A percentile compares a stretch with the other conserved stretches of the same genome.
These are phyloP conservation scores for Holothuria scabra DNA, from an alignment of 53 echinoderm and acorn worm species.

Conservation along the genomic window DNA sequence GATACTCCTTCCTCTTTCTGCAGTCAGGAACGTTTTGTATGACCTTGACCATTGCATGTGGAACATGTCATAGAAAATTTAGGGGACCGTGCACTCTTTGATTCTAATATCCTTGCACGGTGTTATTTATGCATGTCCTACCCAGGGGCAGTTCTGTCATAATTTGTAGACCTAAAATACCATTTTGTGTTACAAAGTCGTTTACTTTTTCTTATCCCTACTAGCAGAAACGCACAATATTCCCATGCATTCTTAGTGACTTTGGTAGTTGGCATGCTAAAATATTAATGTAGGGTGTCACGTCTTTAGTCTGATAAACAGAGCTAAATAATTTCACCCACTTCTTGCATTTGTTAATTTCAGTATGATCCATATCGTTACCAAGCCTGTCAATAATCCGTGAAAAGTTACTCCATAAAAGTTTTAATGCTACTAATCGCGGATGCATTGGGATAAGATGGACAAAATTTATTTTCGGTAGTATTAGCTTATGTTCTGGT, in stretches of 20 bases:
- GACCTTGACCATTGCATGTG: too few species aligned
- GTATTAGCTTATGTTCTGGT: neutral
- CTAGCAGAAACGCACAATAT: neutral
- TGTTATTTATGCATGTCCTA: too few species aligned
- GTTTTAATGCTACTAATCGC: neutral
- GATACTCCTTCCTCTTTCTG: too few species aligned
- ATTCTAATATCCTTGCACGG: too few species aligned
- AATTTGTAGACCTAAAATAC: too few species aligned
- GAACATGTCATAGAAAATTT: neutral
- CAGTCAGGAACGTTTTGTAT: too few species aligned
- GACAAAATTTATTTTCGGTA: neutral
- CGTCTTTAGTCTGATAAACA: neutral
- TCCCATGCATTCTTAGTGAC: constrained; percentile 5
- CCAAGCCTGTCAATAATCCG: neutral
- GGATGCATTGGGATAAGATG: neutral
- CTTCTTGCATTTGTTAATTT: neutral
- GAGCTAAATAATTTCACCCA: constrained; percentile 4
- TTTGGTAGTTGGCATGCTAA: neutral
- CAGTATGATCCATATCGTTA: neutral
- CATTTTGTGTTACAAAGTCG: neutral
- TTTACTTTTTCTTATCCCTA: constrained; percentile 3
- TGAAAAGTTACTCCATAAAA: constrained; percentile 18
- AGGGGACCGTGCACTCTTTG: too few species aligned
- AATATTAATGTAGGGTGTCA: constrained; percentile 20
- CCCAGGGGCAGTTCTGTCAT: too few species aligned